Conservation (phyloP, 2,797 vertebrate genomes). For the Triplophysa yarkandensis region DNA sequence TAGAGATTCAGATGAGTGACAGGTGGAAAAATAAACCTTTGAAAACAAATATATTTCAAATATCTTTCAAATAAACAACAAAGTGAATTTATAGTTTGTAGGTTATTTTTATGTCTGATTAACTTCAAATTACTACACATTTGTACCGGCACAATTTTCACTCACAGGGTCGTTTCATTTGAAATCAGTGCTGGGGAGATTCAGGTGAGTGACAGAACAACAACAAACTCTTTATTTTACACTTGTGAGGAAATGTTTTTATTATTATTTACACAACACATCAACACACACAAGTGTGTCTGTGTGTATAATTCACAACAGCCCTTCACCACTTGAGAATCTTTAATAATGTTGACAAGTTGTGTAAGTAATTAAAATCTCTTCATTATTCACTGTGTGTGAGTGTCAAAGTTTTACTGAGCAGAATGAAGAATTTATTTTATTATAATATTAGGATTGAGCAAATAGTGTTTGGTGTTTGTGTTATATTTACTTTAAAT, state of each 20-base stretch:
- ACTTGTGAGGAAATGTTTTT: neutral
- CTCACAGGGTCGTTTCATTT: neutral
- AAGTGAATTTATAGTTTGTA: too few species aligned
- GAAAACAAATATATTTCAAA: too few species aligned
- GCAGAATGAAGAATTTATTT: too few species aligned
- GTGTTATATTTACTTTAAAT: too few species aligned
- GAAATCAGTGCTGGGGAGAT: neutral
- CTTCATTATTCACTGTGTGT: constrained; percentile 61
- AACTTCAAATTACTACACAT: neutral
- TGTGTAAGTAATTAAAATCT: constrained; percentile 30
- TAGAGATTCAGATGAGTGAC: too few species aligned
- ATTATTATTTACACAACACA: constrained; percentile 22
- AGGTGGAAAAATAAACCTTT: too few species aligned
- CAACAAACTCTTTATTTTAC: neutral
- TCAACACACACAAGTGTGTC: constrained; percentile 21
- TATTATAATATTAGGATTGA: too few species aligned
- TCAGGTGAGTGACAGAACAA: constrained; percentile 15
- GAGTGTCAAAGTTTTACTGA: too few species aligned
- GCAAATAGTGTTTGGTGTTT: too few species aligned
- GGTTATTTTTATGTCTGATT: too few species aligned
- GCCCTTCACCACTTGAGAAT: constrained; percentile 12
- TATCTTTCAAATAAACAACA: too few species aligned
- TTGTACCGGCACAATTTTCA: neutral
- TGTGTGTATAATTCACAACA: neutral
- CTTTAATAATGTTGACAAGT: constrained; percentile 38